Evolutionary conservation across 2,113 vertebrate genomes (phyloP), one percentile per base, ranked within the genome.

Genomic region (Calypte anna): DNA sequence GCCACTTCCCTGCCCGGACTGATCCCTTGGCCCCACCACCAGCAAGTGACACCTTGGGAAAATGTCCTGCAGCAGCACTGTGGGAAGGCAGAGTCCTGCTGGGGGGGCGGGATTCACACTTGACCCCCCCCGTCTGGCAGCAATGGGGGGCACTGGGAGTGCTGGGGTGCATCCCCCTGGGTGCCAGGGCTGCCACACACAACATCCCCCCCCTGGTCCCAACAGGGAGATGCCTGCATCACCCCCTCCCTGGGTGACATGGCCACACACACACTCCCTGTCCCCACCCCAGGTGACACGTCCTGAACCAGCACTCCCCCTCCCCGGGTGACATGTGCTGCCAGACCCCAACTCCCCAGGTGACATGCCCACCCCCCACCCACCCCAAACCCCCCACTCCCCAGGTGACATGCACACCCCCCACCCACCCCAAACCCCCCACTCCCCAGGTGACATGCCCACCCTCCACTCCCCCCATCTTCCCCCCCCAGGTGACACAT

Each of bases 51-150:
- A 40, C 40, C 40, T 40, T 77, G 91, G 94, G 67, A 75, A 72
- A 18, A 11, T 3, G 4, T 8, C 64, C 9, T 5, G 88, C 43
- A 0, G 6, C 1, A 12, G 78, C 2, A 21, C 53, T 16, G 10
- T n/a, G 58, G 77, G 40, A 2, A 80, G 83, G 50, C 88, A 55
- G 8, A 46, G 85, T n/a, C 17, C 2, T 3, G 64, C 75, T 0
- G 64, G 64, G 59, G 81, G 46, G 46, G 46, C 9, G 46, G 46
- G 46, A 19, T 18, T 77, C 64, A 7, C 69, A 22, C 79, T 21
- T 31, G 88, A 38, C 36, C 36, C 36, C 36, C 36, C 10, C 36
- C 36, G 10, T 7, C 82, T 28, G 7, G 43, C 2, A 31, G 70
- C 16, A 1, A 0, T 3, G 81, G 28, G 28, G 36, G 50, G 6